These are phyloP conservation scores for Mobula hypostoma DNA, from an alignment of 2,113 vertebrate species.

Conservation along the genomic window DNA sequence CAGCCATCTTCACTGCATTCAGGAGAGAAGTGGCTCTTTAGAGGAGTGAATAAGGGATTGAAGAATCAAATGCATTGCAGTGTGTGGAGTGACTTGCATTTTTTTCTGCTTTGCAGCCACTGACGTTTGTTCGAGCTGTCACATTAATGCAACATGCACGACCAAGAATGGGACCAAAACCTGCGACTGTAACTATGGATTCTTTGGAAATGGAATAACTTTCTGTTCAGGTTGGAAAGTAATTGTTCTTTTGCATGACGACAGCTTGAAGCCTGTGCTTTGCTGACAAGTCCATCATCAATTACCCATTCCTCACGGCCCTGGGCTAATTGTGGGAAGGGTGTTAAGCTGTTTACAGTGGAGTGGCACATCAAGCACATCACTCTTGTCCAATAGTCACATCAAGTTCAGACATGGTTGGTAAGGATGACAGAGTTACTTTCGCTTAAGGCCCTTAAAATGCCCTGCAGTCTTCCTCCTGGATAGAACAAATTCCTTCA, in stretches of 20 bases:
- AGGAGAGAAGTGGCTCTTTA: background rate
- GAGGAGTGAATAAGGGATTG: background rate
- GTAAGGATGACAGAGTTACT: too few species aligned
- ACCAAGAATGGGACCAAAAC: conserved; percentile 64
- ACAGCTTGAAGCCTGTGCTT: background rate
- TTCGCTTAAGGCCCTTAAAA: too few species aligned
- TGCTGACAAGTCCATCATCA: too few species aligned
- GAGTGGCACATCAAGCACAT: too few species aligned
- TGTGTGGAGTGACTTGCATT: background rate
- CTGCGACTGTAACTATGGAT: conserved; percentile 88
- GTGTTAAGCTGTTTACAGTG: too few species aligned
- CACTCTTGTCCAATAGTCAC: too few species aligned
- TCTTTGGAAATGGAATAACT: conserved; percentile 80
- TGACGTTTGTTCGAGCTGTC: conserved; percentile 75
- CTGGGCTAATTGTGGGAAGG: too few species aligned
- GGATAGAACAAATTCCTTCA: background rate
- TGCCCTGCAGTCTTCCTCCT: too few species aligned
- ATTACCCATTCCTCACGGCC: too few species aligned
- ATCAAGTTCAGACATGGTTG: too few species aligned
- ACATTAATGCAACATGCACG: conserved; percentile 72
- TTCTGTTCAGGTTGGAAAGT: conserved; percentile 67
- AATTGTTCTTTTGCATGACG: background rate
- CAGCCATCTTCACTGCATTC: background rate
- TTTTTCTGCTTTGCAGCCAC: background rate
- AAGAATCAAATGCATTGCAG: background rate